A percentile compares a stretch with the other conserved stretches of the same genome.
Evolutionary conservation across 2,888 invertebrate genomes (phyloP).

Genomic region (Seira musarum): DNA sequence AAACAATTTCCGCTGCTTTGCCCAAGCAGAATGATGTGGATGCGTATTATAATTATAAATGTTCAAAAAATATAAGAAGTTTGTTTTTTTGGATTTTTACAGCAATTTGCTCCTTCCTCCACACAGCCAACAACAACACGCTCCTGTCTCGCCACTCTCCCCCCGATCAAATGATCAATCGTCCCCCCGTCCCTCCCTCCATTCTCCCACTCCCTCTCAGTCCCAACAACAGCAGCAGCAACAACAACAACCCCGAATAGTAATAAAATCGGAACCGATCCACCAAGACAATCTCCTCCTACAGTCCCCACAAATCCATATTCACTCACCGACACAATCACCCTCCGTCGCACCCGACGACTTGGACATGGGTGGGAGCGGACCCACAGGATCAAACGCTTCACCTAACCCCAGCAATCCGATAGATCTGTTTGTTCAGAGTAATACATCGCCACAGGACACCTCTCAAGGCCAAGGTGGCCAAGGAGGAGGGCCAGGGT

Average conservation of each 20-base stretch:
- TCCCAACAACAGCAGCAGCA: slow-evolving; percentile 15
- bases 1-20: too few relatives aligned
- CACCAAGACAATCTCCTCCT: slow-evolving; percentile 28
- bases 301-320: slow-evolving; percentile 40
- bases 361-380: slow-evolving; percentile 1
- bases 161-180: slow-evolving; percentile 4
- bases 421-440: slow-evolving; percentile 42
- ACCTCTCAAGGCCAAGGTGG: too few relatives aligned
- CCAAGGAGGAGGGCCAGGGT: neutral
- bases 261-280: slow-evolving; percentile 29
- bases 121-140: slow-evolving; percentile 1
- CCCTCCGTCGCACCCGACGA: slow-evolving; percentile 11
- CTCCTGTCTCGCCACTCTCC: slow-evolving; percentile 26
- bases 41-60: too few relatives aligned
- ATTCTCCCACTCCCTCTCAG: slow-evolving; percentile 12
- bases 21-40: too few relatives aligned
- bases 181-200: neutral
- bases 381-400: neutral
- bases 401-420: slow-evolving; percentile 19
- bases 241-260: slow-evolving; percentile 15
- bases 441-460: slow-evolving; percentile 16
- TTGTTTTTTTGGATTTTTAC: too few relatives aligned
- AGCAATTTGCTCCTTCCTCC: slow-evolving; percentile 26
- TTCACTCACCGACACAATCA: slow-evolving; percentile 36
- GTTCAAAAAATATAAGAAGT: too few relatives aligned